These are phyloP conservation scores for Pangasianodon gigas DNA, from an alignment of 2,113 vertebrate species.

Conservation along the genomic window DNA sequence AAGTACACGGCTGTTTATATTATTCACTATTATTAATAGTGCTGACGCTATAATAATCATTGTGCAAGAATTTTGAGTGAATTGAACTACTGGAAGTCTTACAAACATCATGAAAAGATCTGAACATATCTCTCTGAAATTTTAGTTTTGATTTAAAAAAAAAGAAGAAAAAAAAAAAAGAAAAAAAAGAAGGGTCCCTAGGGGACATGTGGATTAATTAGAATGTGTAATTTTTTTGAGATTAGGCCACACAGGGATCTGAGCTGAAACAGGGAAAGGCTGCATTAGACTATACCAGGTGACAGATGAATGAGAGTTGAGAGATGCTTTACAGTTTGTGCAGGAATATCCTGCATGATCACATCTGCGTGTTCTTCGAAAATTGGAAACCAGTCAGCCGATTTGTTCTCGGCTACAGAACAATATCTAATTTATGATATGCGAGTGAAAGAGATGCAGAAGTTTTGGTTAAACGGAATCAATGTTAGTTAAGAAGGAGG, in stretches of 20 bases:
- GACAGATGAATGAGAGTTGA: neutral
- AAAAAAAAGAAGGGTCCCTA: too few species aligned
- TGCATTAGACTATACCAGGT: neutral
- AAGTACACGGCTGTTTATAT: neutral
- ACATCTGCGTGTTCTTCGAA: conserved; percentile 59
- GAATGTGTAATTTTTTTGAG: neutral
- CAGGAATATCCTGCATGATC: conserved; percentile 45
- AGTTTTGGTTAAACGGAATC: neutral
- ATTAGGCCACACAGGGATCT: neutral
- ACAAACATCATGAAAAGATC: neutral
- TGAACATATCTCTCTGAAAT: neutral
- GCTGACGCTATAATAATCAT: neutral
- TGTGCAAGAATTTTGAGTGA: neutral
- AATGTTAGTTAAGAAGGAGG: neutral
- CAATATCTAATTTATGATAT: conserved; percentile 56
- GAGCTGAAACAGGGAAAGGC: neutral
- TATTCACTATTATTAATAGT: neutral
- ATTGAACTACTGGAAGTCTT: neutral
- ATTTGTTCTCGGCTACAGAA: conserved; percentile 51
- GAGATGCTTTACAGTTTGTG: conserved; percentile 18
- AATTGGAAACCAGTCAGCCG: conserved; percentile 64
- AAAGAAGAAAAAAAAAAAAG: neutral
- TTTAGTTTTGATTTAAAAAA: neutral
- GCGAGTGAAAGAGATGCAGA: conserved; percentile 49
- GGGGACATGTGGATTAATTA: neutral